Base-by-base conservation (phyloP, 2,888 invertebrate species). In the Cataglyphis livida region DNA sequence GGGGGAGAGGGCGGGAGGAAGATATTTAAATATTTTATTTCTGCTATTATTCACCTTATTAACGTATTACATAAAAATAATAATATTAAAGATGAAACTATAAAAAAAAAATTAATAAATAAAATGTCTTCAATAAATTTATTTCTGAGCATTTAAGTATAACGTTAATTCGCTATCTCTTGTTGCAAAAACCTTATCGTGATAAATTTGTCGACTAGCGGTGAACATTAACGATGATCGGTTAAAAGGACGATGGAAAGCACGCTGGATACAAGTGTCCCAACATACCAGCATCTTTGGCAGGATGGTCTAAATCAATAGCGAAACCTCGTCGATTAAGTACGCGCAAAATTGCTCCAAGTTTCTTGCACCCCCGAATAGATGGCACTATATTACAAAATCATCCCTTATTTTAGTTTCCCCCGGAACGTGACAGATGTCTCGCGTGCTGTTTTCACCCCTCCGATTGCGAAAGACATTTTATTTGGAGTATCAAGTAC, bases 231-330 rank as follows among this genome's bases (percentile, higher is more conserved):
- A 76, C 89, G 83, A 66, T 92, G 78, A 94, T 94, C 94, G 94
- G 94, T 94, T 91, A 94, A 88, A 93, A 93, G 93, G 94, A 90
- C 89, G 84, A 82, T 79, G 75, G 75, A 84, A 65, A 71, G 75
- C 73, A 64, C 83, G 70, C 71, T 71, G 7, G 82, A 73, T 81
- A 84, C 38, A 12, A 44, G 68, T n/a, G 61, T 73, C 66, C 51
- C 61, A 65, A 41, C 70, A 48, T 41, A 54, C 38, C 41, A 32
- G 62, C 70, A 83, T 84, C 85, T 82, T 59, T 21, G 62, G 54
- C 65, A 73, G 83, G 84, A 78, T 81, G 38, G 83, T 82, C 12
- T 21, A 71, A 85, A 92, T 92, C 91, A 88, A 92, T 92, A 91
- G 74, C 18, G 62, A 84, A 76, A 70, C 68, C 12, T 57, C 79